phyloP scores from a whole-genome alignment of 2,797 vertebrate species.

The Gallinago nigripennis region DNA sequence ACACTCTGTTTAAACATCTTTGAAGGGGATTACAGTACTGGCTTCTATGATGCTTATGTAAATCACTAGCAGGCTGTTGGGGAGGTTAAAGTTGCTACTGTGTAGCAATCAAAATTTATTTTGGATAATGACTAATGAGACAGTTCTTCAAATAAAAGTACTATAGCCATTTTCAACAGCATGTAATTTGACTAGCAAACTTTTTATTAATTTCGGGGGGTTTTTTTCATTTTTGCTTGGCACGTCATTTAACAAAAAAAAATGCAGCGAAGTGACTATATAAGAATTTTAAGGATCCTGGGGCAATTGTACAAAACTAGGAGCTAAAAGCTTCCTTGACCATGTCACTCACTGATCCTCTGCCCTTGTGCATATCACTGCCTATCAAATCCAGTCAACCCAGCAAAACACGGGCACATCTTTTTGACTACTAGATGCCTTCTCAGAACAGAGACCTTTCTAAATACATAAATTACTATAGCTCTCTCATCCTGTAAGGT shows the following conservation, averaged over 20 bases:
- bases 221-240: neutral
- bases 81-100: neutral
- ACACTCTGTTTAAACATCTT: neutral
- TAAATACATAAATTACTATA: neutral
- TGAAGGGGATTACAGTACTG: neutral
- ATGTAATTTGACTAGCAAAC: neutral
- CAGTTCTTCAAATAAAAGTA: neutral
- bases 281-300: neutral
- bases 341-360: neutral
- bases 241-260: neutral
- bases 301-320: neutral
- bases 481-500: neutral
- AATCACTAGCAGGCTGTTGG: neutral
- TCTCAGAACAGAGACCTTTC: neutral
- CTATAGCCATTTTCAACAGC: neutral
- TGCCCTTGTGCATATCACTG: neutral
- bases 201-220: neutral
- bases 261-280: neutral
- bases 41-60: neutral
- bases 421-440: neutral
- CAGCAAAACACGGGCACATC: neutral
- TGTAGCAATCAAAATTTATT: neutral
- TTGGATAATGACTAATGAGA: neutral
- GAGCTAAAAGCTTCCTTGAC: neutral
- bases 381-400: neutral